Evolutionary conservation across 2,888 invertebrate species (phyloP).

Genomic region (Sepioteuthis lessoniana): DNA sequence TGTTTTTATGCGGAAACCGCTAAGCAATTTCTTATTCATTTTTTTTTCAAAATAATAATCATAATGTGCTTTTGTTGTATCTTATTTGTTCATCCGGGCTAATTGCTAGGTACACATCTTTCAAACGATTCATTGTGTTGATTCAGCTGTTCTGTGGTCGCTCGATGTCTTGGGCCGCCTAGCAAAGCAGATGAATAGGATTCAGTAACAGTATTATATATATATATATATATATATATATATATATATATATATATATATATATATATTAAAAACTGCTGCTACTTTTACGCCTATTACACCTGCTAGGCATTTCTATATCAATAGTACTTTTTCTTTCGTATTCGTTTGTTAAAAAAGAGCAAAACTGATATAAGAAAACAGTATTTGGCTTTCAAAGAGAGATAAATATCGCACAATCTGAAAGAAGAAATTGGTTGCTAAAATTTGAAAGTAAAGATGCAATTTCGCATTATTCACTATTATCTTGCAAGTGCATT

Average conservation of each 20-base stretch:
- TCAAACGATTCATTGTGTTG: neutral
- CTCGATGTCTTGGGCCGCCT: neutral
- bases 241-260: neutral
- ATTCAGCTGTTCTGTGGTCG: neutral
- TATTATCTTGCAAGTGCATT: too few relatives aligned
- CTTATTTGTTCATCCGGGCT: neutral
- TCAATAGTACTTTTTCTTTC: too few relatives aligned
- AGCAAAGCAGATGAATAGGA: neutral
- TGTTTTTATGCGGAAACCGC: neutral
- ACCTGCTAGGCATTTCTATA: too few relatives aligned
- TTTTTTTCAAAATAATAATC: neutral
- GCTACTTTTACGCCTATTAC: too few relatives aligned
- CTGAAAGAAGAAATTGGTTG: too few relatives aligned
- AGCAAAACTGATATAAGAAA: too few relatives aligned
- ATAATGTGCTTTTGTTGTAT: neutral
- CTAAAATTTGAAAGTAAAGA: too few relatives aligned
- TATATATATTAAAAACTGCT: too few relatives aligned
- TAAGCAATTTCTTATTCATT: neutral
- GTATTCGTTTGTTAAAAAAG: too few relatives aligned
- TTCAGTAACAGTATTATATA: neutral
- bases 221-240: conserved; percentile 5
- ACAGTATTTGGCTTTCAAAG: too few relatives aligned
- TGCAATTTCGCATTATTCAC: too few relatives aligned
- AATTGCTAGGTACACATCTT: neutral
- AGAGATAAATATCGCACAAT: too few relatives aligned